phyloP scores from a whole-genome alignment of 2,888 invertebrate genomes.

The Clanis bilineata region DNA sequence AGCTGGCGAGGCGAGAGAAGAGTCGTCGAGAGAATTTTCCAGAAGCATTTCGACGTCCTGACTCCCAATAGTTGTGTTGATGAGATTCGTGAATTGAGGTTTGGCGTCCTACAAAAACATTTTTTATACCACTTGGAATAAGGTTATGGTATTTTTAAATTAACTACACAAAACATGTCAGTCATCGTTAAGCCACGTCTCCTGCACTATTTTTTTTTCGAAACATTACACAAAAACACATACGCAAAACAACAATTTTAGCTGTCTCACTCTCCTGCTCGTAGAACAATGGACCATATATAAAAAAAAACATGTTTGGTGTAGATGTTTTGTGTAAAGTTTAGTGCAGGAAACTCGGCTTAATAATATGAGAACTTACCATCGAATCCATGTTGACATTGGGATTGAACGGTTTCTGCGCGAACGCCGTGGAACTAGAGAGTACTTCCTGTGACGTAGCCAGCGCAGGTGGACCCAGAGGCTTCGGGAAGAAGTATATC shows the following conservation, averaged over 20 bases:
- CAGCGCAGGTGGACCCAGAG: slow-evolving; percentile 69
- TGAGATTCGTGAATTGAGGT: slow-evolving; percentile 83
- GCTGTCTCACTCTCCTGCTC: too few relatives aligned
- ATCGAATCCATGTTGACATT: slow-evolving; percentile 57
- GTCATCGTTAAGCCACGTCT: too few relatives aligned
- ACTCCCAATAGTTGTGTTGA: slow-evolving; percentile 76
- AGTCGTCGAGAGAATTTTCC: slow-evolving; percentile 92
- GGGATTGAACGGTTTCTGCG: slow-evolving; percentile 63
- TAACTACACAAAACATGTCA: too few relatives aligned
- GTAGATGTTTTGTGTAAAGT: too few relatives aligned
- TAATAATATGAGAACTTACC: too few relatives aligned
- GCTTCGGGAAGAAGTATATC: slow-evolving; percentile 73
- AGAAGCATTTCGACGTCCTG: slow-evolving; percentile 85
- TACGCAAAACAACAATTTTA: too few relatives aligned
- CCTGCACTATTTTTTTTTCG: too few relatives aligned
- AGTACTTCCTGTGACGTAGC: slow-evolving; percentile 66
- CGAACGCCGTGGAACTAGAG: slow-evolving; percentile 52
- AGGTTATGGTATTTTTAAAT: too few relatives aligned
- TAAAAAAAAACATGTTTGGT: too few relatives aligned
- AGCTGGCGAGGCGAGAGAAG: slow-evolving; percentile 90
- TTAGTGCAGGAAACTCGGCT: too few relatives aligned
- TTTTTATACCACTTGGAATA: neutral
- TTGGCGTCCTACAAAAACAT: slow-evolving; percentile 65
- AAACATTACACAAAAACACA: too few relatives aligned
- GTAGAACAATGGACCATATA: too few relatives aligned